These are phyloP conservation scores for Gasterosteus aculeatus DNA, from an alignment of 2,113 vertebrate genomes.

Conservation along the genomic window DNA sequence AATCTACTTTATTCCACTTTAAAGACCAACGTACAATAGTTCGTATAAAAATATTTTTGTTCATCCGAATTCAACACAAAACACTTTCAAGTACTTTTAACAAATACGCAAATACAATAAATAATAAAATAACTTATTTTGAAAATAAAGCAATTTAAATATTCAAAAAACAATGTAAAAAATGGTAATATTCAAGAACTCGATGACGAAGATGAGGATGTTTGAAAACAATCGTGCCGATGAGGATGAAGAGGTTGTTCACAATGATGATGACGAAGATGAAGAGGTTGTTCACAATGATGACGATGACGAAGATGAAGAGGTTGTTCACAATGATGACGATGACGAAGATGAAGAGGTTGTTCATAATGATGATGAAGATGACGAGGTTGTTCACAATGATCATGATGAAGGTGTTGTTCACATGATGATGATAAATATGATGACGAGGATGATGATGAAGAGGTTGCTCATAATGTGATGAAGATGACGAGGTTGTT, in stretches of 20 bases:
- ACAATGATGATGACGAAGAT: not conserved
- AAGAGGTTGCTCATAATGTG: not conserved
- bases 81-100: slow-evolving; percentile 34
- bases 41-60: slow-evolving; percentile 29
- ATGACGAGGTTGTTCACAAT: not conserved
- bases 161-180: not conserved
- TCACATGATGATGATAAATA: too few species aligned
- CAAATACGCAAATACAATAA: slow-evolving; percentile 39
- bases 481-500: too few species aligned
- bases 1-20: slow-evolving; percentile 40
- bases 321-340: not conserved
- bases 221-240: not conserved
- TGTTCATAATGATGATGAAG: not conserved
- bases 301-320: too few species aligned
- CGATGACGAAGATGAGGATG: not conserved
- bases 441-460: not conserved
- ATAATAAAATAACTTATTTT: slow-evolving; percentile 49
- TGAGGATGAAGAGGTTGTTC: not conserved
- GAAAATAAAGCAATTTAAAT: slow-evolving; percentile 22
- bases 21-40: slow-evolving; percentile 32
- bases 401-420: not conserved
- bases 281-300: not conserved
- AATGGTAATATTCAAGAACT: not conserved
- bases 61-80: slow-evolving; percentile 33
- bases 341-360: not conserved